phyloP scores from a whole-genome alignment of 2,888 invertebrate species.

The Polia nebulosa region DNA sequence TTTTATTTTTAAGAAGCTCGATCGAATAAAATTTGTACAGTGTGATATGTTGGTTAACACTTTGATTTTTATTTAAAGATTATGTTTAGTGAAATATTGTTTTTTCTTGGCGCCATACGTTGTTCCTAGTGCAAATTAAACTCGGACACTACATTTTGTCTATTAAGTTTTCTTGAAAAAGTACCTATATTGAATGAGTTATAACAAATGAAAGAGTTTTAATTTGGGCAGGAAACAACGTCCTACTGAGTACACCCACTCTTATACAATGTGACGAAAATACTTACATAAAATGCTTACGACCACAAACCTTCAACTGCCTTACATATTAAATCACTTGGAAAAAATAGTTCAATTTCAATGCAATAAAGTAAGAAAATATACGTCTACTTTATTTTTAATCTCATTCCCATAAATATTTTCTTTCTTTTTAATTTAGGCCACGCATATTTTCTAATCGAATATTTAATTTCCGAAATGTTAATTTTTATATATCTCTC shows the following conservation, averaged over 20 bases:
- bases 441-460: constrained; percentile 62
- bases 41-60: constrained; percentile 76
- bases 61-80: constrained; percentile 36
- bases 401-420: constrained; percentile 62
- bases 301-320: constrained; percentile 76
- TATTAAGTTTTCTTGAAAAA: neutral
- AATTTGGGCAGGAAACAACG: constrained; percentile 5
- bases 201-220: neutral
- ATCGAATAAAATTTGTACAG: constrained; percentile 78
- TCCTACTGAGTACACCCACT: neutral
- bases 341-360: constrained; percentile 60
- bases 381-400: constrained; percentile 59
- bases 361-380: constrained; percentile 73
- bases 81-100: constrained; percentile 1
- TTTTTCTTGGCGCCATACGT: constrained; percentile 4
- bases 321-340: constrained; percentile 67
- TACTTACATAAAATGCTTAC: constrained; percentile 13
- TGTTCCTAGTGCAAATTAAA: constrained; percentile 22
- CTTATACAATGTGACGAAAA: constrained; percentile 10
- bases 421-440: constrained; percentile 67
- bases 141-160: neutral
- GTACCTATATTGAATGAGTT: neutral
- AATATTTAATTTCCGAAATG: constrained; percentile 59
- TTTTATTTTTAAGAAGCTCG: constrained; percentile 70
- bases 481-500: constrained; percentile 48